Evolutionary conservation across 2,797 vertebrate genomes (phyloP), one percentile per base, ranked within the genome.

Genomic region (Lemur catta): DNA sequence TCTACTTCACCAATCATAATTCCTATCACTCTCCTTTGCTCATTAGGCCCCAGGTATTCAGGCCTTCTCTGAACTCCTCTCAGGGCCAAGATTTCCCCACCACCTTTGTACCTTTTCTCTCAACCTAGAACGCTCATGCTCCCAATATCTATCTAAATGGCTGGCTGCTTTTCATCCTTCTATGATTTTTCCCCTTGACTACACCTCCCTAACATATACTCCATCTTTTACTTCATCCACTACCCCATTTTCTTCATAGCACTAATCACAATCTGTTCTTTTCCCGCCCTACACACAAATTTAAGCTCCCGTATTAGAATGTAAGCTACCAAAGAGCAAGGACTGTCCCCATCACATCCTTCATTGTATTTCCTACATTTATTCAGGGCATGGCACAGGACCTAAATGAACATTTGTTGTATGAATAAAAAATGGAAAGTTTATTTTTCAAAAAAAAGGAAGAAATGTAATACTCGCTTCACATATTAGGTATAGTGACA

Each of bases 381-480:
- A 43, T 63, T 74, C 41, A 50, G 26, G 63, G 38, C 30, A 38
- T 4, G 5, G 57, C 26, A 74, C 18, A 30, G 61, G 75, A 72
- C 17, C 61, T 79, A 95, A 89, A 63, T 35, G 24, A 94, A 67
- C 11, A 65, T 30, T 52, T 57, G 55, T 1, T 76, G 24, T 85
- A n/a, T 86, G 30, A 94, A 63, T 69, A 48, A 84, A 41, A 22
- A 71, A 81, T 7, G 30, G 0, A 89, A 61, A 80, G 0, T 59
- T 61, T 43, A 43, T 43, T 43, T 78, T 84, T 67, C 1, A 3
- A 26, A 85, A 92, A 93, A 33, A 11, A 52, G 90, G 30, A 61
- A 61, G 4, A 61, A 61, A 52, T 2, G 85, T 14, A 87, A 93
- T 93, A 81, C 67, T 87, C 22, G 76, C 63, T 92, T 91, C 35